These are phyloP conservation scores for Pilophorus perplexus DNA, from an alignment of 2,888 invertebrate species.

Conservation along the genomic window DNA sequence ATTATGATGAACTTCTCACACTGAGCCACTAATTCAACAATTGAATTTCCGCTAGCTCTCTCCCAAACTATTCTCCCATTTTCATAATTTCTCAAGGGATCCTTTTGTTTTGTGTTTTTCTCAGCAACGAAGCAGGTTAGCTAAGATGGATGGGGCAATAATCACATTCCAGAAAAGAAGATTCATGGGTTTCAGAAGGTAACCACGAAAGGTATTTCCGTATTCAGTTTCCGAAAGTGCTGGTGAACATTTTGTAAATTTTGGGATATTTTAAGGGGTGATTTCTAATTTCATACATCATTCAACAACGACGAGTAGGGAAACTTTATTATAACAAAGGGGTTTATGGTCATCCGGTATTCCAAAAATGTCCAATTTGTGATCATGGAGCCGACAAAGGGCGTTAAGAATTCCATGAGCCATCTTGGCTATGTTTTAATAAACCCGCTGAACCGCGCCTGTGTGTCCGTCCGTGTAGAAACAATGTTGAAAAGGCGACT, in stretches of 20 bases:
- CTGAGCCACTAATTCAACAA: conserved; percentile 28
- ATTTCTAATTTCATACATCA: too few species aligned
- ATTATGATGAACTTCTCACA: conserved; percentile 31
- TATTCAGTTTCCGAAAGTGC: too few species aligned
- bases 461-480: conserved; percentile 30
- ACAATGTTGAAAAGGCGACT: conserved; percentile 42
- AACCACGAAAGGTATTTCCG: too few species aligned
- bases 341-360: too few species aligned
- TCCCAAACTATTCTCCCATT: conserved; percentile 27
- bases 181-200: too few species aligned
- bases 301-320: too few species aligned
- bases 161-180: too few species aligned
- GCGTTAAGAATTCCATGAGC: conserved; percentile 15
- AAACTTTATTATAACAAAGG: too few species aligned
- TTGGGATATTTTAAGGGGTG: too few species aligned
- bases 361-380: too few species aligned
- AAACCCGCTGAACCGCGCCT: conserved; percentile 22
- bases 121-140: conserved; percentile 9
- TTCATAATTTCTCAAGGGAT: conserved; percentile 16
- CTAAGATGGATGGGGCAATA: conserved; percentile 22
- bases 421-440: conserved; percentile 33
- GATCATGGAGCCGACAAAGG: conserved; percentile 34
- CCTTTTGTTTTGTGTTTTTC: conserved; percentile 19
- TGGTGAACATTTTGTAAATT: too few species aligned
- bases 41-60: conserved; percentile 29